Evolutionary conservation across 2,113 vertebrate genomes (phyloP).

Genomic region (Rhea americana): DNA sequence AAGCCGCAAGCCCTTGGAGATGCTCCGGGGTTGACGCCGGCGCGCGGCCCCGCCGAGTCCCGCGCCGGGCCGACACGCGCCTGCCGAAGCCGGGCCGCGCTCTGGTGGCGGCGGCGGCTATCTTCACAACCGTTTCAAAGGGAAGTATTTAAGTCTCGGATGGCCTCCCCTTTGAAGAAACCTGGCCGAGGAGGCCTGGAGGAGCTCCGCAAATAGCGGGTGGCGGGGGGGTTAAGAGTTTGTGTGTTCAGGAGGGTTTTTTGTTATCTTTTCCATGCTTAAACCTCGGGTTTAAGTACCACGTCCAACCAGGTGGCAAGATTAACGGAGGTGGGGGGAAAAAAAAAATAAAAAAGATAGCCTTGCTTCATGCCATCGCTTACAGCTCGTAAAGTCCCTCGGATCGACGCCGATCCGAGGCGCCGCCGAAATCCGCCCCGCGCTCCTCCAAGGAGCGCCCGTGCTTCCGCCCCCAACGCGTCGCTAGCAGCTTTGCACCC

Average conservation of each 20-base stretch:
- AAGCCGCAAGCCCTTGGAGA: not conserved
- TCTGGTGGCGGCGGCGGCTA: slow-evolving; percentile 35
- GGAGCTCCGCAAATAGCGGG: not conserved
- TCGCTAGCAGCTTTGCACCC: not conserved
- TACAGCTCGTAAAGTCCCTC: not conserved
- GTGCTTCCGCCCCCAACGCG: not conserved
- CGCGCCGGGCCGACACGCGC: slow-evolving; percentile 39
- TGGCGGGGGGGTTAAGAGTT: not conserved
- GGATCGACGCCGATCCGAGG: not conserved
- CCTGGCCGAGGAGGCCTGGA: not conserved
- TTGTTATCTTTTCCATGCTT: not conserved
- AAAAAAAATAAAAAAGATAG: not conserved
- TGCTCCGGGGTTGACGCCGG: not conserved
- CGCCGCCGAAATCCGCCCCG: fast-evolving
- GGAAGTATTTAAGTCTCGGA: slow-evolving; percentile 30
- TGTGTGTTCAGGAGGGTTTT: not conserved
- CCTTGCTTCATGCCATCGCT: not conserved
- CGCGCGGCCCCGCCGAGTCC: not conserved
- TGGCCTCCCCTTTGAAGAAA: slow-evolving; percentile 46
- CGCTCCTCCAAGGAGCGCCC: not conserved
- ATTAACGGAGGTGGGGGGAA: not conserved
- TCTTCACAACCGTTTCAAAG: slow-evolving; percentile 49
- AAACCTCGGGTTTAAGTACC: not conserved
- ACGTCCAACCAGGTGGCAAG: fast-evolving
- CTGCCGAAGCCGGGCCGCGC: slow-evolving; percentile 44